These are phyloP conservation scores for Labeo calbasu DNA, from an alignment of 2,797 vertebrate genomes.

Conservation along the genomic window DNA sequence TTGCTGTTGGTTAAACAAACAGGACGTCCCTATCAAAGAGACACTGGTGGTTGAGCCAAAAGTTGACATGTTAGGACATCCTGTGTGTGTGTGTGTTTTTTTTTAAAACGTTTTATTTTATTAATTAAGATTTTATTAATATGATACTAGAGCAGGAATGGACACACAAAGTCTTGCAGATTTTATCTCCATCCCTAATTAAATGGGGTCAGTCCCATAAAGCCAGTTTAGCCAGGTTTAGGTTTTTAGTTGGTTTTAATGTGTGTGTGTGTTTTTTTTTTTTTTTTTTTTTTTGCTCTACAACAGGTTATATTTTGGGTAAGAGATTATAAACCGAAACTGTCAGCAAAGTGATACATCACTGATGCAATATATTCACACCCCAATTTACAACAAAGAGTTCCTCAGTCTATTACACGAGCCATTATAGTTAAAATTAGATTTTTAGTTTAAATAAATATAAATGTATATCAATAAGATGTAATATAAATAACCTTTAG, in stretches of 20 bases:
- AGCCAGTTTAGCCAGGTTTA: not conserved
- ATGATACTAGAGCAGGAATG: not conserved
- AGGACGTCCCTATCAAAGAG: not conserved
- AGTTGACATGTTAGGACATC: not conserved
- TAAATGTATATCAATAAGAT: no score
- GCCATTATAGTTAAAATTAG: not conserved
- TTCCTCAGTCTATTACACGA: not conserved
- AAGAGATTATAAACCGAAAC: not conserved
- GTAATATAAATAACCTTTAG: no score
- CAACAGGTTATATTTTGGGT: not conserved
- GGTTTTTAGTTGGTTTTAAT: not conserved
- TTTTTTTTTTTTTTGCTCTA: no score
- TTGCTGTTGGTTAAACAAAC: not conserved
- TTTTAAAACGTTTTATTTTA: not conserved
- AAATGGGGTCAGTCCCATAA: not conserved
- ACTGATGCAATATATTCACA: not conserved
- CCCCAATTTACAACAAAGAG: not conserved
- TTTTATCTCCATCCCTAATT: not conserved
- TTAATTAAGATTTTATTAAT: not conserved
- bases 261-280: not conserved
- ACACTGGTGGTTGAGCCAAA: not conserved
- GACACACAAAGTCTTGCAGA: not conserved
- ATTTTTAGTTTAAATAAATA: not conserved
- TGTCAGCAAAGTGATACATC: not conserved
- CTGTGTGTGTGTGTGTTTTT: not conserved